Conservation (phyloP, 2,113 vertebrate species). For the Malurus melanocephalus region DNA sequence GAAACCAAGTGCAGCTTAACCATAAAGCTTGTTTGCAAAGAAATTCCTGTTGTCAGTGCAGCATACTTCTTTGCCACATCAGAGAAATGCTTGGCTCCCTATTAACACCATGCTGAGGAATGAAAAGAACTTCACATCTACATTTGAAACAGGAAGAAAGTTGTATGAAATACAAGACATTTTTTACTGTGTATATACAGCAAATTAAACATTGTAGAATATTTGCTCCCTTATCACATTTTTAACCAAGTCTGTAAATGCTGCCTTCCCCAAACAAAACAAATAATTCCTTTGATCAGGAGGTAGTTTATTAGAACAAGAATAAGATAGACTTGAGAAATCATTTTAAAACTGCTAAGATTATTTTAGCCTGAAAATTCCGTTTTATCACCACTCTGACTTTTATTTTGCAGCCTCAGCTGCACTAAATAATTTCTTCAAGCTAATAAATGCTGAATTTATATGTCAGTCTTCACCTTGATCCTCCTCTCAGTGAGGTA, state of each 20-base stretch:
- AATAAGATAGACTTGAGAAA: background rate
- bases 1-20: background rate
- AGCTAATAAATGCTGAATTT: constrained; percentile 37
- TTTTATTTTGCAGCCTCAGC: background rate
- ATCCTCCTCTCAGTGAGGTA: background rate
- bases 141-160: constrained; percentile 8
- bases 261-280: background rate
- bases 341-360: background rate
- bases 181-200: background rate
- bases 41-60: background rate
- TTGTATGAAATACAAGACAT: background rate
- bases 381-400: background rate
- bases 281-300: background rate
- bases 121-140: constrained; percentile 4
- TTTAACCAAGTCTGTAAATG: background rate
- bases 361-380: background rate
- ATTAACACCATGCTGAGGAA: background rate
- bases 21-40: background rate
- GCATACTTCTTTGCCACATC: background rate
- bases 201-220: background rate
- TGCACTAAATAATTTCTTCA: constrained; percentile 3
- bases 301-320: background rate
- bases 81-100: background rate
- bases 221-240: background rate
- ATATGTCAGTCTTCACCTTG: constrained; percentile 19